These are phyloP conservation scores for Cantharis rufa DNA, from an alignment of 2,888 invertebrate genomes.

Conservation along the genomic window DNA sequence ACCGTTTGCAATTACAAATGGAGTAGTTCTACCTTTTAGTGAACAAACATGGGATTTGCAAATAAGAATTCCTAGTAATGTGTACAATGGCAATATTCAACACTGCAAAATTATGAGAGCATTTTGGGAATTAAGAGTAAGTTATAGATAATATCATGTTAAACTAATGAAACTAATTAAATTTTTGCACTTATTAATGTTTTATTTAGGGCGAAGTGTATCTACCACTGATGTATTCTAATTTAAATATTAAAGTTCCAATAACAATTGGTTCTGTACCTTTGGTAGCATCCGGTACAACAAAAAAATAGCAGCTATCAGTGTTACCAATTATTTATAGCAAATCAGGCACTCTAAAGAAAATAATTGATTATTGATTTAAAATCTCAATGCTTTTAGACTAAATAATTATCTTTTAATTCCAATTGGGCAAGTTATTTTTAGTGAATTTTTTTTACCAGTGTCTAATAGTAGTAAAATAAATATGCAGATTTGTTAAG, in stretches of 20 bases:
- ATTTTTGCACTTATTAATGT: not conserved
- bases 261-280: slow-evolving; percentile 7
- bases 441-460: too few relatives aligned
- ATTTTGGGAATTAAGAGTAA: slow-evolving; percentile 14
- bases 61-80: slow-evolving; percentile 6
- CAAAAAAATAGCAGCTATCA: not conserved
- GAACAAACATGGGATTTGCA: slow-evolving; percentile 17
- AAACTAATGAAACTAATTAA: too few relatives aligned
- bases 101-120: slow-evolving; percentile 2
- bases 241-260: slow-evolving; percentile 1
- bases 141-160: not conserved
- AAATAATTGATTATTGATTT: too few relatives aligned
- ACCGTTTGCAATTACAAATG: slow-evolving; percentile 1
- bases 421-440: too few relatives aligned
- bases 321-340: not conserved
- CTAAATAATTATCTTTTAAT: too few relatives aligned
- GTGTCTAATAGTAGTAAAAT: too few relatives aligned
- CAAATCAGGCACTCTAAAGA: not conserved
- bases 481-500: too few relatives aligned
- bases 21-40: not conserved
- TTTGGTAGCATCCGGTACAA: not conserved
- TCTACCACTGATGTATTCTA: slow-evolving; percentile 6
- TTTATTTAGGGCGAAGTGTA: slow-evolving; percentile 10
- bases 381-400: too few relatives aligned
- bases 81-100: not conserved